Evolutionary conservation across 2,888 invertebrate genomes (phyloP), one percentile per base, ranked within the genome.

Genomic region (Phanerotoma sp.): DNA sequence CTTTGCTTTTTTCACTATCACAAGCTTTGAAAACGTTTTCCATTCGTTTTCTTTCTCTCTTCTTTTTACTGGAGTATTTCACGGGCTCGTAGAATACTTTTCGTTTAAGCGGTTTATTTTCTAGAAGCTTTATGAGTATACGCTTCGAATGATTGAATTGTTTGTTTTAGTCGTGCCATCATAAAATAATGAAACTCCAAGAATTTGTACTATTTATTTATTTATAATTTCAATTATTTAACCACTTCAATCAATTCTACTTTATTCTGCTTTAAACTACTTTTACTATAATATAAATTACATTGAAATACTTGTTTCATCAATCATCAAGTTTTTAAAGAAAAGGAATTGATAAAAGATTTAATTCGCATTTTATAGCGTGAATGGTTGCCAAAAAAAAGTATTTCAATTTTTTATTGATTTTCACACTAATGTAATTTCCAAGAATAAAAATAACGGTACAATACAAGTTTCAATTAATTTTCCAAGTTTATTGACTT

Each of bases 51-150:
- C 45, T 22, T 47, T 46, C 28, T 40, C 32, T 33, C 11, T 32
- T n/a, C 9, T 28, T 47, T 35, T 52, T 38, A 7, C 38, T 28
- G 11, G 16, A 28, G 15, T 25, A 38, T 28, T 13, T 15, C 15
- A 22, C n/a, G 20, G 28, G 16, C 25, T 11, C 11, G 25, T 37
- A 48, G 11, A 48, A 50, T 54, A 50, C 54, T 54, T 54, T 54
- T 44, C 38, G 44, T 49, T 40, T 49, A 49, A 46, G 32, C 46
- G 33, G 46, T 46, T 52, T 52, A 52, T 45, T 45, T 52, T 38
- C 28, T 21, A 20, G 28, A 38, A 46, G 21, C 28, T 35, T 44
- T 44, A 44, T 44, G 25, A 35, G 42, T 33, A 25, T 20, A 15
- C 44, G 41, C 30, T 32, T 16, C 15, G 18, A 51, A 22, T 51